Evolutionary conservation across 2,113 vertebrate species (phyloP), one percentile per base, ranked within the genome.

Genomic region (Gallinago jamesoni): DNA sequence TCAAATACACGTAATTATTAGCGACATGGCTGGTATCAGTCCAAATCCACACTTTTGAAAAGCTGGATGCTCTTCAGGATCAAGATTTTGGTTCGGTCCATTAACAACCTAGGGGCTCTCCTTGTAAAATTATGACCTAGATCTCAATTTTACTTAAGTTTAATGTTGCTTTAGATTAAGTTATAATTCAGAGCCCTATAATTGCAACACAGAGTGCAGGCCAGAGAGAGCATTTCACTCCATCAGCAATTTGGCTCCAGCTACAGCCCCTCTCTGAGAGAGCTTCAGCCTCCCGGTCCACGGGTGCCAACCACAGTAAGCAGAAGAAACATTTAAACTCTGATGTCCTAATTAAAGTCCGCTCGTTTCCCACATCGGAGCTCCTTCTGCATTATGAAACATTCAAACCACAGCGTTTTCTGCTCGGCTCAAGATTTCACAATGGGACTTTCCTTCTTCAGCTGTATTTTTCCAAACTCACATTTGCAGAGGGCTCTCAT

Each of bases 391-490:
- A 1, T 94, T 87, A 73, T 18, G 84, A 96, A 96, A 96, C 57
- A 69, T 9, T 28, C 62, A 30, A 91, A 91, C 79, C 80, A 48
- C 57, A 75, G 30, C 15, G 52, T 17, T 94, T 94, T 43, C 83
- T 87, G 86, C 86, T 89, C 48, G 39, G 92, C 73, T 60, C 37
- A 84, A 89, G 91, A 79, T 93, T 96, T 95, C 96, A 97, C 89
- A 95, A 91, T 0, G n/a, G 84, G 89, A 85, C 91, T 94, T 95
- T 91, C 87, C 74, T 91, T 62, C 94, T 94, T 80, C 86, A 60
- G 77, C 91, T 94, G 84, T 95, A 80, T 91, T 97, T 95, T 97
- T 94, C 93, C 95, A 67, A 87, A 73, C 89, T 72, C 45, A 3
- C 70, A 27, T 86, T 90, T 90, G 66, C 60, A 84, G 92, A 82